A percentile compares a stretch with the other conserved stretches of the same genome.
Evolutionary conservation across 2,113 vertebrate genomes (phyloP).

Genomic region (Zosterops hypoxanthus): DNA sequence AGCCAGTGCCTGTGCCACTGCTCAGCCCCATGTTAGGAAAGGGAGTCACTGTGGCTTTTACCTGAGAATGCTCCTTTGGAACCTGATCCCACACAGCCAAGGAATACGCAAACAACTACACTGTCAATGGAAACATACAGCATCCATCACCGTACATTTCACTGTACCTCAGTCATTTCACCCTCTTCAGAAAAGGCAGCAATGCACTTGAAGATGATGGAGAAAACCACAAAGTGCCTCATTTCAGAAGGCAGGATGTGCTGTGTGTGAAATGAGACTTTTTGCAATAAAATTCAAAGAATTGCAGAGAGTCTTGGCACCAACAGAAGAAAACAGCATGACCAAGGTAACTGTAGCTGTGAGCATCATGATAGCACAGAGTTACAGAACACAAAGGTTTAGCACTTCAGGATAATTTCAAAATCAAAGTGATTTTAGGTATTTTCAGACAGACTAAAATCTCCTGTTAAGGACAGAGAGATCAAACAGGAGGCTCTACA

Average conservation of each 20-base stretch:
- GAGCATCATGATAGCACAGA: background rate
- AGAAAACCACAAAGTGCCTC: background rate
- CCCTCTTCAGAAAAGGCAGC: background rate
- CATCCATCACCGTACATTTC: background rate
- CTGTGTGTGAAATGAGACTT: background rate
- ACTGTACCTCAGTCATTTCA: background rate
- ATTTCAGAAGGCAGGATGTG: background rate
- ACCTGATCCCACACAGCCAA: background rate
- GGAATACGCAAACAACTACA: background rate
- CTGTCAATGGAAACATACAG: background rate
- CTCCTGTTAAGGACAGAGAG: background rate
- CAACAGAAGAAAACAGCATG: background rate
- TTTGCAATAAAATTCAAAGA: background rate
- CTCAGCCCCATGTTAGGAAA: background rate
- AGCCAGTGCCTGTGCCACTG: background rate
- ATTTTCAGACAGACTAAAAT: background rate
- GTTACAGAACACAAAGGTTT: background rate
- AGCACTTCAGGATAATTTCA: background rate
- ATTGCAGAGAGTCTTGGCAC: background rate
- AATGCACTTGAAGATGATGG: background rate
- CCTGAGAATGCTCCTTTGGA: background rate
- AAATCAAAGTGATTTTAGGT: background rate
- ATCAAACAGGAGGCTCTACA: background rate
- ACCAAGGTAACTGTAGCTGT: background rate
- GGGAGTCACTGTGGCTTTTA: rapidly evolving